These are phyloP conservation scores for Thera britannica DNA, from an alignment of 2,888 invertebrate genomes.

Conservation along the genomic window DNA sequence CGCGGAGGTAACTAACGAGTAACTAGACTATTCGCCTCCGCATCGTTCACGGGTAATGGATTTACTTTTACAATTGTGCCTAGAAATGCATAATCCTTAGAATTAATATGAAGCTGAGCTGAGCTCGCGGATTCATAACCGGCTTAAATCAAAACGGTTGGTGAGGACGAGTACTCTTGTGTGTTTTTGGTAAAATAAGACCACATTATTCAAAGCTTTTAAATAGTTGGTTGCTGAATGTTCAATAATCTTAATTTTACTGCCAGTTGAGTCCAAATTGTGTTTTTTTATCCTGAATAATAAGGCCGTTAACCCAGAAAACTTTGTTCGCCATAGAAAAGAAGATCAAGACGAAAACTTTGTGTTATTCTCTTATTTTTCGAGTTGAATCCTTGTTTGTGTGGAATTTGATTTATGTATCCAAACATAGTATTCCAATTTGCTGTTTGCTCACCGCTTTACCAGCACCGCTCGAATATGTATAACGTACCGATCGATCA, in stretches of 20 bases:
- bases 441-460: constrained; percentile 31
- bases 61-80: constrained; percentile 40
- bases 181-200: constrained; percentile 13
- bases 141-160: constrained; percentile 20
- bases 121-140: constrained; percentile 23
- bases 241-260: not conserved
- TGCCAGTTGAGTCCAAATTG: not conserved
- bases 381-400: constrained; percentile 39
- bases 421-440: constrained; percentile 38
- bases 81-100: constrained; percentile 28
- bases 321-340: constrained; percentile 21
- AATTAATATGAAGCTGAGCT: constrained; percentile 27
- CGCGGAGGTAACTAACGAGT: constrained; percentile 41
- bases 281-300: constrained; percentile 11
- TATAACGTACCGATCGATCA: not conserved
- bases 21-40: constrained; percentile 48
- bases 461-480: not conserved
- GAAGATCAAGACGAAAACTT: constrained; percentile 15
- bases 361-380: constrained; percentile 16
- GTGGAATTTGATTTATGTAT: constrained; percentile 27
- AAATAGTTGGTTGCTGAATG: not conserved
- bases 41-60: constrained; percentile 45
- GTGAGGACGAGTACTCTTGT: constrained; percentile 1
- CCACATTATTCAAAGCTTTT: constrained; percentile 4
- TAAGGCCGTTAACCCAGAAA: constrained; percentile 27